Base-by-base conservation (phyloP, 1,140 invertebrate genomes). In the Leguminivora glycinivorella region DNA sequence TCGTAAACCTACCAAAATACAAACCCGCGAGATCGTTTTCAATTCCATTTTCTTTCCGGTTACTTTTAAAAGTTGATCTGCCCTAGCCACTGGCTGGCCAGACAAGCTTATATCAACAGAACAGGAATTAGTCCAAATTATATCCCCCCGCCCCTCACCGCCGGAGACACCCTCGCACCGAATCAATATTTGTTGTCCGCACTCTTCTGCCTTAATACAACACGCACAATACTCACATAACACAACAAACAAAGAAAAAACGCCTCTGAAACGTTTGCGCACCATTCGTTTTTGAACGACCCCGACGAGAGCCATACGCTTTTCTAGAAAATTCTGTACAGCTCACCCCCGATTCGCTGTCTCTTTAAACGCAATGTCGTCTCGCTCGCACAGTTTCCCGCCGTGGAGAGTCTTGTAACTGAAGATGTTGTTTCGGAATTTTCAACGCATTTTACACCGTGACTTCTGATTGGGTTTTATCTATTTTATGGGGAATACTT, bases 131-230 rank as follows among this genome's bases (percentile, higher is more conserved):
- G 89, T 91, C 84, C 89, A 91, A 91, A 91, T 91, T 91, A 91
- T 89, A 81, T 77, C 83, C 69, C 78, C 72, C 74, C 67, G 56
- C 77, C 72, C 43, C 82, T 72, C 70, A 76, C 75, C 72, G 73
- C 80, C 68, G 47, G 47, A 52, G 76, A 80, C 78, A 84, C 83
- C 84, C 80, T 79, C 56, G 75, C 77, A 75, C 79, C 85, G 85
- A 91, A 91, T 91, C 89, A 91, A 91, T 91, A 91, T 91, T 91
- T 91, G 87, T 89, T 84, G 89, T 89, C 89, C 87, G 87, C 80
- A 87, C 89, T 91, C 89, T 91, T 91, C 89, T 91, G 84, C 84
- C 84, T 88, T 89, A 85, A 87, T 88, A 89, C 82, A 86, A 88
- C 87, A 91, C 87, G 89, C 89, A 89, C 85, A 82, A 89, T 83